phyloP scores from a whole-genome alignment of 2,888 invertebrate species.

The Mycalesis mineus region DNA sequence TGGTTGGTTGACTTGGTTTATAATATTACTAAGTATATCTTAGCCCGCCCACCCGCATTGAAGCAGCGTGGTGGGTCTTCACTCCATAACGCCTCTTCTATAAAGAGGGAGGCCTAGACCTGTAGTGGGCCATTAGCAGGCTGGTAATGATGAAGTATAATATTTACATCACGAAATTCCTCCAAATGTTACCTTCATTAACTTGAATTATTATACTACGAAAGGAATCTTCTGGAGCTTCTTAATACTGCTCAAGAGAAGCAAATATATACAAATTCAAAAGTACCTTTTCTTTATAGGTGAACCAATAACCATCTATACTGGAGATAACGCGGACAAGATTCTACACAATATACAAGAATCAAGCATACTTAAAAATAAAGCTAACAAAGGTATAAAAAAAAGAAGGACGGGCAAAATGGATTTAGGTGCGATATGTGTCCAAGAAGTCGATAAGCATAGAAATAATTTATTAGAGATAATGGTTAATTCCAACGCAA shows the following conservation, averaged over 20 bases:
- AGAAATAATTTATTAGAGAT: slow-evolving; percentile 45
- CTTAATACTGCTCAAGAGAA: not conserved
- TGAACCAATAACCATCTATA: slow-evolving; percentile 22
- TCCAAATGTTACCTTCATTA: too few relatives aligned
- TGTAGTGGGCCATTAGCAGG: too few relatives aligned
- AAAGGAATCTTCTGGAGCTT: too few relatives aligned
- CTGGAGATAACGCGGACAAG: slow-evolving; percentile 16
- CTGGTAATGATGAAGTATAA: too few relatives aligned
- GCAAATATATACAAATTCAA: not conserved
- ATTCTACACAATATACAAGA: slow-evolving; percentile 9
- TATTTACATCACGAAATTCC: too few relatives aligned
- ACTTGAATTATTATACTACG: too few relatives aligned
- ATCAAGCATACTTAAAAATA: not conserved
- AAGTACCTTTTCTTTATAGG: slow-evolving; percentile 31
- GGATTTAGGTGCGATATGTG: not conserved
- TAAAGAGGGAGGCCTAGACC: too few relatives aligned
- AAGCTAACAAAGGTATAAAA: not conserved
- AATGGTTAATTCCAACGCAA: slow-evolving; percentile 44
- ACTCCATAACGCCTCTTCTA: too few relatives aligned
- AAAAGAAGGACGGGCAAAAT: not conserved
- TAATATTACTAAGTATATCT: too few relatives aligned
- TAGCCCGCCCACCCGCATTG: too few relatives aligned
- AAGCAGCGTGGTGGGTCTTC: too few relatives aligned
- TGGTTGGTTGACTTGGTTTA: too few relatives aligned
- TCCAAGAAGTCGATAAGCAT: slow-evolving; percentile 52